phyloP scores from a whole-genome alignment of 1,140 invertebrate species.

The Caenorhabditis inopinata region DNA sequence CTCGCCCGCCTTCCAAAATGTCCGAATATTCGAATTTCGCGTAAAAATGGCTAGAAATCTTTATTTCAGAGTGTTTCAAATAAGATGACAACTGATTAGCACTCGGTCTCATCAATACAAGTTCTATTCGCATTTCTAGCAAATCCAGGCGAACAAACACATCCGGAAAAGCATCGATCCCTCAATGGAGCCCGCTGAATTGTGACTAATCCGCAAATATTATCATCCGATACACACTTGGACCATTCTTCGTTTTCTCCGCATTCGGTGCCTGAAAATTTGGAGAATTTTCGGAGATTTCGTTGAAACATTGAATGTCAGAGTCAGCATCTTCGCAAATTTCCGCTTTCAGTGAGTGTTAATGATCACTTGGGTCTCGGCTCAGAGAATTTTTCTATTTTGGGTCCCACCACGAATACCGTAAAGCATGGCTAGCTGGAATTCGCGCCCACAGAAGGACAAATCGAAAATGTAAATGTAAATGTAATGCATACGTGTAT shows the following conservation, averaged over 20 bases:
- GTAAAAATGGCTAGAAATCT: too few species aligned
- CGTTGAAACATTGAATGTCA: not conserved
- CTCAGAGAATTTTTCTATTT: too few species aligned
- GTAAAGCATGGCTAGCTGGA: not conserved
- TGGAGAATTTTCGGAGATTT: not conserved
- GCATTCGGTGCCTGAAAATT: slow-evolving; percentile 22
- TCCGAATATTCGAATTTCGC: too few species aligned
- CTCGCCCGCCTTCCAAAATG: too few species aligned
- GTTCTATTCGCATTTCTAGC: slow-evolving; percentile 11
- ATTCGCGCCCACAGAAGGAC: too few species aligned
- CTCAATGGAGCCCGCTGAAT: not conserved
- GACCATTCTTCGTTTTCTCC: slow-evolving; percentile 15
- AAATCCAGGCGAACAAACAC: slow-evolving; percentile 14
- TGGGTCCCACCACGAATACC: too few species aligned
- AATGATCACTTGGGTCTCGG: too few species aligned
- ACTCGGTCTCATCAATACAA: not conserved
- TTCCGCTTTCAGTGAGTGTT: not conserved
- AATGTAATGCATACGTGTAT: too few species aligned
- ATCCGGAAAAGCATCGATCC: not conserved
- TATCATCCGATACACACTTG: not conserved
- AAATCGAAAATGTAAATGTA: too few species aligned
- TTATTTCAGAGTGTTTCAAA: too few species aligned
- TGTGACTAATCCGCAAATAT: not conserved
- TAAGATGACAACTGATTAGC: not conserved
- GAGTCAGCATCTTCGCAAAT: too few species aligned